A percentile compares a stretch with the other conserved stretches of the same genome.
Conservation (phyloP, 2,113 vertebrate genomes). For the Sminthopsis crassicaudata region DNA sequence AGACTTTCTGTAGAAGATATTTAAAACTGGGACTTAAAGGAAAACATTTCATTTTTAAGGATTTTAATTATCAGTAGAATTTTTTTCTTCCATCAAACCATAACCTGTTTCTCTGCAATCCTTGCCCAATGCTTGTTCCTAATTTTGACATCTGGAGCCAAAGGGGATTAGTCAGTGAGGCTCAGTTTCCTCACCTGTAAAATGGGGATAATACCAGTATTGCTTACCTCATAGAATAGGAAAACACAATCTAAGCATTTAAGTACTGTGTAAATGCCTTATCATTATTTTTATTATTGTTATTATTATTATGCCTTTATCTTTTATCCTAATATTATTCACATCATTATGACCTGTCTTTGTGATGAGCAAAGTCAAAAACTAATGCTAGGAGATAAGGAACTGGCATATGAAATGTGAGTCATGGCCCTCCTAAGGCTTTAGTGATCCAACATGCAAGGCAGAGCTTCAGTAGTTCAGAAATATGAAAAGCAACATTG, state of each 20-base stretch:
- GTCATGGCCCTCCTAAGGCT: background rate
- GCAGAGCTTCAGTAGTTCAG: background rate
- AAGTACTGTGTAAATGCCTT: background rate
- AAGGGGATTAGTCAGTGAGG: background rate
- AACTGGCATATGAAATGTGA: background rate
- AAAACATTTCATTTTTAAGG: background rate
- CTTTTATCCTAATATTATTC: background rate
- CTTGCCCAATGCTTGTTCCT: background rate
- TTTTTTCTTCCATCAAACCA: background rate
- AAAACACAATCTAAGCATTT: background rate
- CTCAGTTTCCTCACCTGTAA: background rate
- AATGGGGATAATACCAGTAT: background rate
- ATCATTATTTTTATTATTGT: background rate
- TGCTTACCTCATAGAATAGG: background rate
- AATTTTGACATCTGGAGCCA: background rate
- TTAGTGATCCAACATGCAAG: background rate
- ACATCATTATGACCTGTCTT: background rate
- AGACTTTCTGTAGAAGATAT: background rate
- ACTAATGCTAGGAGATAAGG: background rate
- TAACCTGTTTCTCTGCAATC: background rate
- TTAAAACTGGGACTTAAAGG: background rate
- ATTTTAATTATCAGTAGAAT: background rate
- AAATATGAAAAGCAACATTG: background rate
- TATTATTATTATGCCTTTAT: background rate
- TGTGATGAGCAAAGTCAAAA: background rate